Percentiles rank a stretch among this genome's conserved stretches.
phyloP scores from a whole-genome alignment of 2,888 invertebrate genomes.

The Sisyra terminalis region DNA sequence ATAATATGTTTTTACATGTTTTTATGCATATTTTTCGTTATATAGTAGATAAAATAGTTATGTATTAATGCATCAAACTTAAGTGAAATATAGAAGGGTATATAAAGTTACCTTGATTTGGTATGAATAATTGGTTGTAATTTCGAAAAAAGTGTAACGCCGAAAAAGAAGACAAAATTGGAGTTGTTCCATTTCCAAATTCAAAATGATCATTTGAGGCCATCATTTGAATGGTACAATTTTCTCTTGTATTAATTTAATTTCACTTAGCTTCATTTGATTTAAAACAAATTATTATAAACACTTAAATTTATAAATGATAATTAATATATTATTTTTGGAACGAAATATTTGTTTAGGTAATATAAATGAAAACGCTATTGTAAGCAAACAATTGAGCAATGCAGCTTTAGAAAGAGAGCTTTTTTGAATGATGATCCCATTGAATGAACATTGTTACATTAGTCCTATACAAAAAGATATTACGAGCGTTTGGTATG shows the following conservation, averaged over 20 bases:
- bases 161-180: not conserved
- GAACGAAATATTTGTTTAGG: too few relatives aligned
- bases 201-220: not conserved
- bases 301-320: not conserved
- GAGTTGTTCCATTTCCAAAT: not conserved
- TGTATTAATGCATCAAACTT: not conserved
- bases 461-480: not conserved
- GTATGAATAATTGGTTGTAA: conserved; percentile 4
- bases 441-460: too few relatives aligned
- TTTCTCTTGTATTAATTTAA: too few relatives aligned
- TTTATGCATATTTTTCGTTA: too few relatives aligned
- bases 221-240: too few relatives aligned
- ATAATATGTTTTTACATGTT: too few relatives aligned
- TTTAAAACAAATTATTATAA: conserved; percentile 1
- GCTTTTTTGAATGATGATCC: too few relatives aligned
- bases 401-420: too few relatives aligned
- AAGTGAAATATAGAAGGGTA: not conserved
- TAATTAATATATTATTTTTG: too few relatives aligned
- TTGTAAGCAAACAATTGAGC: too few relatives aligned
- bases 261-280: not conserved
- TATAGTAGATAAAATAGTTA: too few relatives aligned
- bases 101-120: not conserved
- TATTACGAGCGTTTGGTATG: not conserved
- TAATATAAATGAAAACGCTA: too few relatives aligned
- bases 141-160: conserved; percentile 1